Evolutionary conservation across 2,113 vertebrate species (phyloP), one percentile per base, ranked within the genome.

Genomic region (Dipodomys spectabilis): DNA sequence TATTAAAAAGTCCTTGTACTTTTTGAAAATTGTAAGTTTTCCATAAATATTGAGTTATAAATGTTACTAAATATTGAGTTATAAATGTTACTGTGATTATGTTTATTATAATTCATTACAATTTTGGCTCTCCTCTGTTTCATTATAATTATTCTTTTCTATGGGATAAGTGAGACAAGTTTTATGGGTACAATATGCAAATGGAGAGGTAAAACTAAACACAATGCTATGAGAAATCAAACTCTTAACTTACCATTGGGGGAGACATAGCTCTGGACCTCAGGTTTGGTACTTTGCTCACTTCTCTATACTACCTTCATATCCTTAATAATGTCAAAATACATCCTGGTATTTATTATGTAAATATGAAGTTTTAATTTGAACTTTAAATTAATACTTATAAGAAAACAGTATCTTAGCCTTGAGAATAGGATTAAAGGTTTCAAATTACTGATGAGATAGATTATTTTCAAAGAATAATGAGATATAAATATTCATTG

Each of bases 321-420:
- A 23, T 69, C 11, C 5, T 81, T 49, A 8, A 44, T 16, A 67
- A 67, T 84, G 68, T 83, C 73, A 92, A 81, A 83, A 71, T 85
- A 23, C 9, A 71, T 92, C 12, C 19, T 83, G 32, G 75, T 53
- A 9, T 39, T 83, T 74, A 69, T 3, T 9, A 62, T 8, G 32
- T 7, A 22, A 73, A 28, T 32, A n/a, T 82, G 39, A 88, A 78
- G 79, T 69, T 11, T 2, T 84, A 3, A 81, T 53, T 72, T 82
- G 23, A 74, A 91, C 74, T 89, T 85, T 16, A 78, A 53, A 81
- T 71, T 79, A 88, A 78, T 44, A 45, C 86, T 81, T 72, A 69
- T 69, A 75, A 75, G 45, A 77, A 88, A 75, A 85, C 1, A 84
- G 65, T 75, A 74, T 30, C 84, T 13, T 85, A 82, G 72, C 1